Evolutionary conservation across 1,140 invertebrate genomes (phyloP).

Genomic region (Odontomachus brunneus): DNA sequence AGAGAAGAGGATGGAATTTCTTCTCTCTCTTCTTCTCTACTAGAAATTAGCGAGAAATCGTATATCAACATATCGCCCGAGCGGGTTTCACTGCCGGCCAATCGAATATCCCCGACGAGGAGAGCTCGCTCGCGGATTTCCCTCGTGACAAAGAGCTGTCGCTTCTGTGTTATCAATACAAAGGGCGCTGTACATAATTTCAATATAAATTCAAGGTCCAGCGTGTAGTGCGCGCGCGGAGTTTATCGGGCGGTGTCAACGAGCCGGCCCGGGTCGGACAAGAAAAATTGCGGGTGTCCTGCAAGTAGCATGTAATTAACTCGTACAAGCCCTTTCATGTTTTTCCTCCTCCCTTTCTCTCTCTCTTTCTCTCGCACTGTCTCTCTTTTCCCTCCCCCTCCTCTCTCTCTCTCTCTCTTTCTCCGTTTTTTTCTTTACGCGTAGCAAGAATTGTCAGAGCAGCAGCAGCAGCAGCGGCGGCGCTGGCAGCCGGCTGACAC

Average conservation of each 20-base stretch:
- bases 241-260: constrained; percentile 38
- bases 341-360: constrained; percentile 1
- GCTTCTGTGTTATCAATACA: constrained; percentile 15
- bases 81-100: too few relatives aligned
- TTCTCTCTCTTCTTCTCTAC: too few relatives aligned
- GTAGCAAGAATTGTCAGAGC: constrained; percentile 63
- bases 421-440: constrained; percentile 44
- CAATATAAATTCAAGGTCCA: constrained; percentile 31
- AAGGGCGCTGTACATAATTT: constrained; percentile 29
- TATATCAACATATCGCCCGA: too few relatives aligned
- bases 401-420: too few relatives aligned
- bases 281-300: constrained; percentile 71
- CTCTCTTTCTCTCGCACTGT: not conserved
- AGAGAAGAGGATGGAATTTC: too few relatives aligned
- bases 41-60: too few relatives aligned
- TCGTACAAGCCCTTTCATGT: constrained; percentile 64
- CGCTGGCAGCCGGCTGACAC: constrained; percentile 51
- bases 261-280: constrained; percentile 38
- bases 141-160: too few relatives aligned
- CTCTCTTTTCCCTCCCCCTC: too few relatives aligned
- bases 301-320: constrained; percentile 74
- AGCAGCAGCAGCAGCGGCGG: constrained; percentile 52
- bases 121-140: too few relatives aligned
- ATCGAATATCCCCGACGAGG: too few relatives aligned
- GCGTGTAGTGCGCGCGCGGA: not conserved